These are phyloP conservation scores for Epirrita christyi DNA, from an alignment of 2,888 invertebrate species.

Conservation along the genomic window DNA sequence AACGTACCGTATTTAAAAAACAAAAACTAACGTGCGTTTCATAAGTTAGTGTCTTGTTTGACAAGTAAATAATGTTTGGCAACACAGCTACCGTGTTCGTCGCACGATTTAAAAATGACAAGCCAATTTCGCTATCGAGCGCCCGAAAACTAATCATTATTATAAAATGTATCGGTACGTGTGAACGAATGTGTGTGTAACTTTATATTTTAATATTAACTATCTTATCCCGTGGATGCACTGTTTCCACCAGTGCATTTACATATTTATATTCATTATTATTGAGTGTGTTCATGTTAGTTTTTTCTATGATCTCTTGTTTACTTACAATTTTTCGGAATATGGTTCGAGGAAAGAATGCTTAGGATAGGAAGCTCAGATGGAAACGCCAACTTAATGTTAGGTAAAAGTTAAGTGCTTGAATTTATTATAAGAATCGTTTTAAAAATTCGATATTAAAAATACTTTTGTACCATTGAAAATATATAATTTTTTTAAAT, in stretches of 20 bases:
- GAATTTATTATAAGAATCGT: constrained; percentile 67
- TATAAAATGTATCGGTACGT: constrained; percentile 54
- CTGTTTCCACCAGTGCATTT: constrained; percentile 59
- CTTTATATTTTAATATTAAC: constrained; percentile 54
- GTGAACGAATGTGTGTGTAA: constrained; percentile 68
- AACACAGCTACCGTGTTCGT: constrained; percentile 2
- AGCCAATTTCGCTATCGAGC: constrained; percentile 14
- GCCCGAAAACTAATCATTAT: constrained; percentile 49
- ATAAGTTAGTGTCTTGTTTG: constrained; percentile 24
- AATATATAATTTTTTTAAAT: constrained; percentile 68
- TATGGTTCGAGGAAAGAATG: constrained; percentile 54
- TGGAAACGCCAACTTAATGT: constrained; percentile 76
- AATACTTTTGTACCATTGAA: constrained; percentile 69
- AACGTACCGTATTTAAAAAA: constrained; percentile 25
- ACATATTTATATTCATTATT: constrained; percentile 55
- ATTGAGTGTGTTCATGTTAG: constrained; percentile 73
- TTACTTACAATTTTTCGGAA: constrained; percentile 82
- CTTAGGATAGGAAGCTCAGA: constrained; percentile 68
- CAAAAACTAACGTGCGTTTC: not conserved
- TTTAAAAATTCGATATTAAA: constrained; percentile 62
- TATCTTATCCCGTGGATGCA: constrained; percentile 53
- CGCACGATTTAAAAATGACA: constrained; percentile 24
- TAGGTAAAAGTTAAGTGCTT: constrained; percentile 76
- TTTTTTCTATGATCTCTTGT: constrained; percentile 76
- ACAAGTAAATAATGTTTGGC: constrained; percentile 24